phyloP scores from a whole-genome alignment of 2,888 invertebrate genomes.

The Melinopterus prodromus region DNA sequence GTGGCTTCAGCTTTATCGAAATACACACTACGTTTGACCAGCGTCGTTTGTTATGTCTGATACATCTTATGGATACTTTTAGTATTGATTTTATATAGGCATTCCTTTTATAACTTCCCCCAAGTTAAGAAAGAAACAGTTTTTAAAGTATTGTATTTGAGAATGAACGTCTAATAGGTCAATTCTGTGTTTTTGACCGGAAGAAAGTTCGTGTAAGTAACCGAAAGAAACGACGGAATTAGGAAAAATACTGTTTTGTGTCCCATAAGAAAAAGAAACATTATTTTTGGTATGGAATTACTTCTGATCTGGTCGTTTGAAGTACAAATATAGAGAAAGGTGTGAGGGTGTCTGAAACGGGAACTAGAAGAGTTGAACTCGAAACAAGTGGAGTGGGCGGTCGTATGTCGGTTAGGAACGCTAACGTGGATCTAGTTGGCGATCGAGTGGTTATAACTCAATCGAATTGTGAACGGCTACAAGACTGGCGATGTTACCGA shows the following conservation, averaged over 20 bases:
- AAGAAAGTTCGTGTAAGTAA: no score
- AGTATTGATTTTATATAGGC: neutral
- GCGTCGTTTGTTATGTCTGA: no score
- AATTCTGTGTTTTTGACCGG: no score
- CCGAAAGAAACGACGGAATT: no score
- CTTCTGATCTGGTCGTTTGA: neutral
- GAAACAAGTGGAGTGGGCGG: neutral
- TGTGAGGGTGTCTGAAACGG: neutral
- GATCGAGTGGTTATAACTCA: neutral
- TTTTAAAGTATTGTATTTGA: no score
- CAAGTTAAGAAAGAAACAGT: neutral
- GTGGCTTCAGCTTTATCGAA: neutral
- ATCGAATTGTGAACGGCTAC: neutral
- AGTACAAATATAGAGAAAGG: neutral
- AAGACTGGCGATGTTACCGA: neutral
- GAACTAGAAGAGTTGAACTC: neutral
- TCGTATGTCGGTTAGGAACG: neutral
- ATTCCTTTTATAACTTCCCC: neutral
- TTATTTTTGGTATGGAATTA: neutral
- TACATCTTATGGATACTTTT: no score
- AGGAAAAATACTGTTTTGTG: no score
- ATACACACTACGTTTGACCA: neutral
- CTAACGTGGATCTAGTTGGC: neutral
- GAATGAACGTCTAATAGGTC: no score
- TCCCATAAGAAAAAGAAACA: neutral